phyloP scores from a whole-genome alignment of 30 jellyfish, hydroid and myxozoan genomes.

The Aurelia sp. region DNA sequence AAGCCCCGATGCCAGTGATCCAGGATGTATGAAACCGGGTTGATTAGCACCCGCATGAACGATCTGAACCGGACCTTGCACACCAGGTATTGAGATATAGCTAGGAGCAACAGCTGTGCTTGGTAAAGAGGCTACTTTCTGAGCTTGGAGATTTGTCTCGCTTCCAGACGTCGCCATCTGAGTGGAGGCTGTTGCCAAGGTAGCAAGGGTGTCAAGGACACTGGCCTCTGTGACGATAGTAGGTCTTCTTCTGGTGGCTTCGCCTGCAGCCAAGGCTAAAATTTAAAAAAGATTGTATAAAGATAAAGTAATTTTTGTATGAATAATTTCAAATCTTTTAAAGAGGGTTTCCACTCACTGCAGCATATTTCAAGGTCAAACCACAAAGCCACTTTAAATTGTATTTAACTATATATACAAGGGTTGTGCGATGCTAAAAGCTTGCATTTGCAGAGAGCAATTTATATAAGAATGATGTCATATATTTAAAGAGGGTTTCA shows the following conservation, averaged over 20 bases:
- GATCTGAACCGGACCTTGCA: conserved; percentile 68
- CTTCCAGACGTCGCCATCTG: conserved; percentile 57
- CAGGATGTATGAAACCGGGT: conserved; percentile 47
- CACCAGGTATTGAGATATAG: conserved; percentile 62
- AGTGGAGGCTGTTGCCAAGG: conserved; percentile 86
- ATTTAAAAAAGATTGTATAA: too few relatives aligned
- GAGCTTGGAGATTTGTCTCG: conserved; percentile 21
- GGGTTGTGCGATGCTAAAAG: too few relatives aligned
- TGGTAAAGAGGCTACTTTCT: conserved; percentile 38
- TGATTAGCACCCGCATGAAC: conserved; percentile 47
- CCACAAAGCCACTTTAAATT: too few relatives aligned
- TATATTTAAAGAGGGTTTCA: too few relatives aligned
- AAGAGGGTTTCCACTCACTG: too few relatives aligned
- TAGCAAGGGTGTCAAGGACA: conserved; percentile 78
- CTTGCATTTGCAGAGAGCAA: too few relatives aligned
- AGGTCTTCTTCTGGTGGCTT: not conserved
- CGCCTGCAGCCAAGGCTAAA: not conserved
- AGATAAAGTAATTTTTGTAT: too few relatives aligned
- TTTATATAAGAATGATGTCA: too few relatives aligned
- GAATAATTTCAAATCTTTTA: too few relatives aligned
- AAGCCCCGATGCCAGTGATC: conserved; percentile 39
- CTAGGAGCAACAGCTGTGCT: conserved; percentile 50
- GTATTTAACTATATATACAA: too few relatives aligned
- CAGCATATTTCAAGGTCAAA: too few relatives aligned
- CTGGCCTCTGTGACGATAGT: conserved; percentile 60